These are phyloP conservation scores for Caenorhabditis briggsae DNA, from an alignment of 1,140 invertebrate species.

Conservation along the genomic window DNA sequence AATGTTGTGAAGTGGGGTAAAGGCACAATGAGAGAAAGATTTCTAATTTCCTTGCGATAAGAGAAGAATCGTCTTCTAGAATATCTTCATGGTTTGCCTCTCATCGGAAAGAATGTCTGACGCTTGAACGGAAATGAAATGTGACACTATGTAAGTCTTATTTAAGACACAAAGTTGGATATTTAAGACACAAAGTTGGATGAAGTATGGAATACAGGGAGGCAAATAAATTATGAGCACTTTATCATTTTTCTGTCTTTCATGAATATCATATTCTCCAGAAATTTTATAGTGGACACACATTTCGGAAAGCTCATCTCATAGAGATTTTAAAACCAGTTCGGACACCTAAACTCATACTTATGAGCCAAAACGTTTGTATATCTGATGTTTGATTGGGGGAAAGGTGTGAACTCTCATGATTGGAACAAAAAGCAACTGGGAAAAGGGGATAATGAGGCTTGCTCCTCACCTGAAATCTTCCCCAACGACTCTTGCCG, in stretches of 20 bases:
- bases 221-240: neutral
- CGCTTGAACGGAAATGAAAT: constrained; percentile 53
- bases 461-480: constrained; percentile 25
- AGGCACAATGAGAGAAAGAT: neutral
- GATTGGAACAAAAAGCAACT: constrained; percentile 38
- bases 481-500: neutral
- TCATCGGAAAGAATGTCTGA: neutral
- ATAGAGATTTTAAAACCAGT: too few species aligned
- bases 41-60: constrained; percentile 41
- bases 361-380: too few species aligned
- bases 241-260: too few species aligned
- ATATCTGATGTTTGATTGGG: too few species aligned
- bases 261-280: too few species aligned
- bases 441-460: neutral
- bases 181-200: neutral
- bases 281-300: too few species aligned
- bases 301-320: too few species aligned
- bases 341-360: too few species aligned
- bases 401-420: constrained; percentile 13
- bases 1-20: neutral
- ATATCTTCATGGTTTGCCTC: neutral
- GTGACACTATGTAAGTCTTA: constrained; percentile 49
- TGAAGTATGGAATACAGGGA: neutral
- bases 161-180: neutral
- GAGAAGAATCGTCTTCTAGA: neutral